Conservation (phyloP, 2,113 vertebrate species). For the Salminus brasiliensis region DNA sequence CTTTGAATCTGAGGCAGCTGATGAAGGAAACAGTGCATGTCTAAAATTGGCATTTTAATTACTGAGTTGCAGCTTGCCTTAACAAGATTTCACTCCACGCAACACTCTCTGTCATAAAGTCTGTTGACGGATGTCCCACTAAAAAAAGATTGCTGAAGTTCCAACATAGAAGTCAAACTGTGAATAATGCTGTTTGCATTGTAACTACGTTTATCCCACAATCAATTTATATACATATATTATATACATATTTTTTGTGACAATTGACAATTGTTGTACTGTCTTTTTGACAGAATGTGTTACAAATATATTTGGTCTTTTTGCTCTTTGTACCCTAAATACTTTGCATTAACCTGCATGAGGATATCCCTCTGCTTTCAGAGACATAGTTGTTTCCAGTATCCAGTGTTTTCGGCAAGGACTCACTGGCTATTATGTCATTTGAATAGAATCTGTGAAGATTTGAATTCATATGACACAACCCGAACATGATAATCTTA, state of each 20-base stretch:
- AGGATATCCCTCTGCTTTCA: slow-evolving; percentile 21
- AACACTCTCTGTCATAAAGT: slow-evolving; percentile 56
- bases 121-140: slow-evolving; percentile 18
- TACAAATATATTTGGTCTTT: slow-evolving; percentile 7
- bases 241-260: background rate
- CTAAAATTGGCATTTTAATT: slow-evolving; percentile 36
- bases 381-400: slow-evolving; percentile 29
- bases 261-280: background rate
- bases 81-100: slow-evolving; percentile 36
- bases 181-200: background rate
- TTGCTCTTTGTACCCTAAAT: background rate
- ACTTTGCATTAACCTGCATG: slow-evolving; percentile 49
- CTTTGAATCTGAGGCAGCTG: background rate
- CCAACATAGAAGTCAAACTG: background rate
- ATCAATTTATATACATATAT: too few species aligned
- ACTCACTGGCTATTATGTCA: slow-evolving; percentile 39
- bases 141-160: background rate
- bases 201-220: background rate
- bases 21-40: slow-evolving; percentile 41
- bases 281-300: slow-evolving; percentile 45
- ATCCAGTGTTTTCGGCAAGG: slow-evolving; percentile 18
- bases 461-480: slow-evolving; percentile 45
- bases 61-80: slow-evolving; percentile 35
- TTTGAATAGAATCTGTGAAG: slow-evolving; percentile 37
- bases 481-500: slow-evolving; percentile 8